Evolutionary conservation across 2,888 invertebrate species (phyloP), one percentile per base, ranked within the genome.

Genomic region (Zaprionus obscuricornis): DNA sequence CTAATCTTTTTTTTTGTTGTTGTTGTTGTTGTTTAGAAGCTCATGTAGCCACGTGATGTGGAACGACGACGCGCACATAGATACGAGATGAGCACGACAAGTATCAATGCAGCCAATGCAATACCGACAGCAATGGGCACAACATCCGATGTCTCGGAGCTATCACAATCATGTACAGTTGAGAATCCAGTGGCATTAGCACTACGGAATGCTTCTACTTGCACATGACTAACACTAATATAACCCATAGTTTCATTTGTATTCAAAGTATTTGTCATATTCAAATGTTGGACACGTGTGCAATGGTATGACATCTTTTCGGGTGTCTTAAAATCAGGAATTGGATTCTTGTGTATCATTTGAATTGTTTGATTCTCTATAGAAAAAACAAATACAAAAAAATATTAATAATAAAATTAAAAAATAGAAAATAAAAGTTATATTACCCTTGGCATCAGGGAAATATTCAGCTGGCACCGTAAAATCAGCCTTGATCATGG

Each of bases 121-220:
- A 96, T 96, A 10, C 99, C 99, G 64, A 99, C 99, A 14, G 96
- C 97, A 88, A 99, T 98, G 16, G 99, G 99, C 55, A 99, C 98
- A 66, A 97, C 93, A 91, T 98, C 98, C 10, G 96, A 94, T 3
- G 95, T 94, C 81, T 94, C 94, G 26, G 92, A 92, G 54, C 93
- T 92, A 77, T 93, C 92, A 90, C 96, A 96, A 85, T 96, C 95
- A 91, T 92, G 90, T 93, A 95, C 94, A 63, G 92, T 90, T 54
- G 93, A 93, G 90, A 95, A 96, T 1, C 89, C 88, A n/a, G 90
- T 91, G n/a, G 76, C 60, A 17, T 91, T 90, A 0, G 89, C 87
- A 8, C 89, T 89, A 66, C 92, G 92, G 92, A 94, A 96, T 2
- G 96, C 96, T 90, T 96, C 94, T 78, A 94, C 92, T 87, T 95